Evolutionary conservation across 2,113 vertebrate species (phyloP).

Genomic region (Enhydra lutris): DNA sequence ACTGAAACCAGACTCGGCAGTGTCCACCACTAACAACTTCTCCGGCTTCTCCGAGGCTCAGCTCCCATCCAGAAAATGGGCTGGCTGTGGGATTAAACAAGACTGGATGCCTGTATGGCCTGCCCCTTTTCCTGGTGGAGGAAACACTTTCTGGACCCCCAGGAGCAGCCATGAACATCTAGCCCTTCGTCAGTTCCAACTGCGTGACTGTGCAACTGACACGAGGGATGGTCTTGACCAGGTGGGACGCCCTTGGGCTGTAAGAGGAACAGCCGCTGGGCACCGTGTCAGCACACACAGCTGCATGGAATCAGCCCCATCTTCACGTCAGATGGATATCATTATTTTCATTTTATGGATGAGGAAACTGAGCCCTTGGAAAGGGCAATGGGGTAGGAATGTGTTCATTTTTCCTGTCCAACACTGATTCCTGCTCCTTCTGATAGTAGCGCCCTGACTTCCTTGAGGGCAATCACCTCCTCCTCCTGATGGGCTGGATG

Average conservation of each 20-base stretch:
- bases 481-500: accelerated
- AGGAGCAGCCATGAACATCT: accelerated
- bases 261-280: accelerated
- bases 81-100: accelerated
- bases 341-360: not conserved
- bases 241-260: accelerated
- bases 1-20: accelerated
- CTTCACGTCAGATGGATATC: accelerated
- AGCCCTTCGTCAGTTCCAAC: not conserved
- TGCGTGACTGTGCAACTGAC: accelerated
- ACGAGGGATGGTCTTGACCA: accelerated
- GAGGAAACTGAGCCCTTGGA: not conserved
- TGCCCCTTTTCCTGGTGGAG: not conserved
- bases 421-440: not conserved
- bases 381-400: accelerated
- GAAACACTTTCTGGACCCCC: not conserved
- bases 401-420: not conserved
- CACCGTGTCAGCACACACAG: accelerated
- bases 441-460: accelerated
- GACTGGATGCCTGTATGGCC: accelerated
- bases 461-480: not conserved
- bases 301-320: accelerated
- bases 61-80: not conserved
- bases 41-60: not conserved
- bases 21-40: accelerated